These are phyloP conservation scores for Himalopsyche japonica DNA, from an alignment of 2,888 invertebrate genomes.

Conservation along the genomic window DNA sequence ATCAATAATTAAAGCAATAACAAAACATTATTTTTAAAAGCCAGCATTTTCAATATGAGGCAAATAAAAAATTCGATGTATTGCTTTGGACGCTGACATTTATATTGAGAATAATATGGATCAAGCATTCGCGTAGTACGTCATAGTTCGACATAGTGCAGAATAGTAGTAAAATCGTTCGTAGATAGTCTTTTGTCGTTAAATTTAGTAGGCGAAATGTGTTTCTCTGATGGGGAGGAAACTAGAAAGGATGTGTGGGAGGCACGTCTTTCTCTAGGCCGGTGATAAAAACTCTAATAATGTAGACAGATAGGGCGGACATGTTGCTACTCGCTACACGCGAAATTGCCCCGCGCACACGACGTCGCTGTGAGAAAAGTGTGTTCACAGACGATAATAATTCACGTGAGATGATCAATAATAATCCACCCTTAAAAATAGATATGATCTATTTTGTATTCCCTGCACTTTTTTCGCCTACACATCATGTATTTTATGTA, in stretches of 20 bases:
- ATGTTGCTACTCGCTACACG: slow-evolving; percentile 14
- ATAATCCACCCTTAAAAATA: too few relatives aligned
- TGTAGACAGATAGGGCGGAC: slow-evolving; percentile 34
- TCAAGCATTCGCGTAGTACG: too few relatives aligned
- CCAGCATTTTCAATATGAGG: too few relatives aligned
- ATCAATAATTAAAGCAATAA: too few relatives aligned
- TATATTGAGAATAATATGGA: too few relatives aligned
- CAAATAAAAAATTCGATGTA: too few relatives aligned
- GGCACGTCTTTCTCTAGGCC: slow-evolving; percentile 24
- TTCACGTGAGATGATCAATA: not conserved
- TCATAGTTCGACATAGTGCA: too few relatives aligned
- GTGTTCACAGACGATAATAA: not conserved
- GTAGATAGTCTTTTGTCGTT: not conserved
- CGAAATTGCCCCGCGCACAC: not conserved
- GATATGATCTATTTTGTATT: too few relatives aligned
- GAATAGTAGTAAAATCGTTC: not conserved
- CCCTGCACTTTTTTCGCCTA: too few relatives aligned
- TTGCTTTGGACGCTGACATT: too few relatives aligned
- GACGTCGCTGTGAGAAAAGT: not conserved
- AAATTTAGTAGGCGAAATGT: not conserved
- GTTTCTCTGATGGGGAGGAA: not conserved
- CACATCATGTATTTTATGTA: too few relatives aligned
- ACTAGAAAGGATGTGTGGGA: not conserved
- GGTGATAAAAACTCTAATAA: slow-evolving; percentile 38
- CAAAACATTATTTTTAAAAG: too few relatives aligned